Conservation (phyloP, 2,113 vertebrate genomes). For the Taxidea taxus region DNA sequence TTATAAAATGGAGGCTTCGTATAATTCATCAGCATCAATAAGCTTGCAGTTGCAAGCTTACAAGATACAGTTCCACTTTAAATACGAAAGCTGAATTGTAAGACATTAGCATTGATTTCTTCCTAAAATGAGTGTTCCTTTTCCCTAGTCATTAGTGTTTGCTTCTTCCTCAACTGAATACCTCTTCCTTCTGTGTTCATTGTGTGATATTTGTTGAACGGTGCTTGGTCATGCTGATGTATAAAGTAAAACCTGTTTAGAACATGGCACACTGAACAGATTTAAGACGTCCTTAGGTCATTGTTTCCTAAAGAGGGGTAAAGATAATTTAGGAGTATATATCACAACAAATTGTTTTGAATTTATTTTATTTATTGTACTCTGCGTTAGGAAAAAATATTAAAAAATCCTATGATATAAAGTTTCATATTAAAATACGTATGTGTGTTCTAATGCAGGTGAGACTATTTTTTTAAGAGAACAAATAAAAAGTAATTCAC, state of each 20-base stretch:
- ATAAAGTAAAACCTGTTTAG: background rate
- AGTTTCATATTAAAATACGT: constrained; percentile 24
- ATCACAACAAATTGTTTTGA: background rate
- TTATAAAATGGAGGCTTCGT: background rate
- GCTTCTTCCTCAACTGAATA: background rate
- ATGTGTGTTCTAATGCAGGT: background rate
- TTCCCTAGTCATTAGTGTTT: background rate
- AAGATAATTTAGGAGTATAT: background rate
- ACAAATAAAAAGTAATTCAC: background rate
- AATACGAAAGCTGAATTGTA: background rate
- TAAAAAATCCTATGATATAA: background rate
- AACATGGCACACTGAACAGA: background rate
- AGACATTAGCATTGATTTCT: background rate
- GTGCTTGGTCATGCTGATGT: background rate
- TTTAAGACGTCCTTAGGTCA: background rate
- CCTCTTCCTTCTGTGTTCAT: background rate
- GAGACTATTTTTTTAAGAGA: background rate
- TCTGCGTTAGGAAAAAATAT: background rate
- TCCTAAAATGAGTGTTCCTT: background rate
- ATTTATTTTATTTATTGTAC: background rate
- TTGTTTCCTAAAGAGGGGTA: background rate
- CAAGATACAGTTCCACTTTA: background rate
- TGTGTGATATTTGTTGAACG: background rate
- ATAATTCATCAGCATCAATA: background rate
- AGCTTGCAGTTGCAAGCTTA: background rate